Percentiles rank a stretch among this genome's conserved stretches.
These are phyloP conservation scores for Sphaerodactylus townsendi DNA, from an alignment of 2,113 vertebrate genomes.

Conservation along the genomic window DNA sequence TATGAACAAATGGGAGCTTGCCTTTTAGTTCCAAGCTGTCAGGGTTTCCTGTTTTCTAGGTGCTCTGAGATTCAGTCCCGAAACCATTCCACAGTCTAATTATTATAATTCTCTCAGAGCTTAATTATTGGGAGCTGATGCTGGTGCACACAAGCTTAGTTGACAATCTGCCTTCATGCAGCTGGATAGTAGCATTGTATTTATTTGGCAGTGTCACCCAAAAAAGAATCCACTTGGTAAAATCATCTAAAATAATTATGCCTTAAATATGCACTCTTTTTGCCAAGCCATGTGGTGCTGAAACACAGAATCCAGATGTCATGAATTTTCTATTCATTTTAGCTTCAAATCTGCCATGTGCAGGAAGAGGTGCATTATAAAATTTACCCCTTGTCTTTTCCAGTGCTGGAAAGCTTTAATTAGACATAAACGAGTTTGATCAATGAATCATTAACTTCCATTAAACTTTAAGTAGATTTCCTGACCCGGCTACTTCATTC, in stretches of 20 bases:
- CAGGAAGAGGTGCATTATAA: conserved; percentile 19
- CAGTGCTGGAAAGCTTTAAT: conserved; percentile 74
- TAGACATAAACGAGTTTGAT: conserved; percentile 79
- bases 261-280: conserved; percentile 27
- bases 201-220: conserved; percentile 36
- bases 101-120: background rate
- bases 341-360: background rate
- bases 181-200: conserved; percentile 34
- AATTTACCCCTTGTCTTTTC: conserved; percentile 60
- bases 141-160: background rate
- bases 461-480: conserved; percentile 78
- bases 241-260: conserved; percentile 52
- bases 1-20: background rate
- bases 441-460: conserved; percentile 82
- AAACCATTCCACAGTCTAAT: background rate
- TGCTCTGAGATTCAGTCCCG: background rate
- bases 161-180: conserved; percentile 20
- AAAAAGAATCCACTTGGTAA: conserved; percentile 38
- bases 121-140: background rate
- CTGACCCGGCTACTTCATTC: conserved; percentile 70
- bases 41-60: background rate
- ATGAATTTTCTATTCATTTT: conserved; percentile 41
- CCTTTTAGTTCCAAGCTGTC: background rate
- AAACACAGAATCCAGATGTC: conserved; percentile 43
- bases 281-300: conserved; percentile 23